phyloP scores from a whole-genome alignment of 2,888 invertebrate genomes.

The Alloscopus bannaensis region DNA sequence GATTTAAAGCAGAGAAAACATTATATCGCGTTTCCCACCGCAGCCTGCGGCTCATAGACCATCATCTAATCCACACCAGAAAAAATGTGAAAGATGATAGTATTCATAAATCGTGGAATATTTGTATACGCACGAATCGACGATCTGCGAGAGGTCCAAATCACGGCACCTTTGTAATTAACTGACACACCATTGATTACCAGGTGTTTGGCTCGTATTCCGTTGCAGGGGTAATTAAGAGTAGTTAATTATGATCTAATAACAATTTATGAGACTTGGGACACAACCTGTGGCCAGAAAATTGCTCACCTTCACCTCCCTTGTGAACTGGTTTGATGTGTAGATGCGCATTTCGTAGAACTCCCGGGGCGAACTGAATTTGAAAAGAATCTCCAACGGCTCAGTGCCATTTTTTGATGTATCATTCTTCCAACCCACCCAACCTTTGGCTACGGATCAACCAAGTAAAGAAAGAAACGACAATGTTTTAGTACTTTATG shows the following conservation, averaged over 20 bases:
- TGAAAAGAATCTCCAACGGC: conserved; percentile 84
- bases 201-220: conserved; percentile 18
- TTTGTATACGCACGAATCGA: background rate
- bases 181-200: conserved; percentile 28
- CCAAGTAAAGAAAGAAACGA: background rate
- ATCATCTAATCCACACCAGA: background rate
- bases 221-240: conserved; percentile 38
- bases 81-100: conserved; percentile 3
- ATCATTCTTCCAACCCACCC: conserved; percentile 94
- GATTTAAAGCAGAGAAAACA: too few relatives aligned
- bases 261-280: conserved; percentile 31
- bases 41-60: background rate
- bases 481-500: background rate
- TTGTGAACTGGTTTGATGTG: conserved; percentile 90
- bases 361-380: conserved; percentile 91
- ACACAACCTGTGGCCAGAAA: background rate
- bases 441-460: conserved; percentile 81
- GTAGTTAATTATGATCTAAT: conserved; percentile 43
- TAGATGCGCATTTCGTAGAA: conserved; percentile 88
- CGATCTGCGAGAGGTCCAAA: background rate
- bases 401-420: conserved; percentile 78
- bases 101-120: background rate
- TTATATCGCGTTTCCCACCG: too few relatives aligned
- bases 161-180: conserved; percentile 28
- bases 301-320: conserved; percentile 86